Evolutionary conservation across 1,140 invertebrate species (phyloP), one percentile per base, ranked within the genome.

Genomic region (Trachelipus rathkii): DNA sequence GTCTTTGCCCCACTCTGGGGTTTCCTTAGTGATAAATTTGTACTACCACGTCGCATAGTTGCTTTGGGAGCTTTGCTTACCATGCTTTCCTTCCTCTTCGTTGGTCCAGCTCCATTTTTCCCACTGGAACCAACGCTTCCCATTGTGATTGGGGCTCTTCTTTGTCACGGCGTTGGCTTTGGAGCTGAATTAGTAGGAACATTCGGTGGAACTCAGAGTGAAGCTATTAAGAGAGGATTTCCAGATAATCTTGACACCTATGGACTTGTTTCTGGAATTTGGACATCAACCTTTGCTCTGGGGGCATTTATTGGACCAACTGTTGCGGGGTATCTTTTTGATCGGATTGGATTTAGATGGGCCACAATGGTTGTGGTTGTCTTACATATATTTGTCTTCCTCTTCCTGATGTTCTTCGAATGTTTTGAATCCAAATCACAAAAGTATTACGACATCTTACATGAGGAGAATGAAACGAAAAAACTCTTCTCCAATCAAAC

Each of bases 251-350:
- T 94, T 46, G 90, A 92, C 83, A 95, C 93, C 0, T 94, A 93
- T 79, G 92, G 92, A 0, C 84, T 95, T 44, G 90, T 95, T 69
- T 94, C 93, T 6, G 92, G 92, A 1, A 86, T 95, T 60, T 94
- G 93, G 92, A 93, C 93, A 0, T 93, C 92, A 11, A 90, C 91
- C 0, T 94, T 94, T 83, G 93, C 93, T 1, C 85, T 94, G 0
- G 93, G 93, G n/a, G 92, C 92, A 24, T 94, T 93, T 83, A 90
- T 93, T 43, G 92, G 92, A 0, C 92, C 92, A 1, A 92, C 91
- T 0, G 85, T 93, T 0, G 91, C 90, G 44, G 92, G 92, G 9
- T 87, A 92, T 50, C 86, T 95, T 0, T 89, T 90, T 77, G 92
- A 95, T 79, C 87, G 85, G 70, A 88, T 92, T 53, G 91, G 91